Evolutionary conservation across 2,888 invertebrate species (phyloP).

Genomic region (Candidula unifasciata): DNA sequence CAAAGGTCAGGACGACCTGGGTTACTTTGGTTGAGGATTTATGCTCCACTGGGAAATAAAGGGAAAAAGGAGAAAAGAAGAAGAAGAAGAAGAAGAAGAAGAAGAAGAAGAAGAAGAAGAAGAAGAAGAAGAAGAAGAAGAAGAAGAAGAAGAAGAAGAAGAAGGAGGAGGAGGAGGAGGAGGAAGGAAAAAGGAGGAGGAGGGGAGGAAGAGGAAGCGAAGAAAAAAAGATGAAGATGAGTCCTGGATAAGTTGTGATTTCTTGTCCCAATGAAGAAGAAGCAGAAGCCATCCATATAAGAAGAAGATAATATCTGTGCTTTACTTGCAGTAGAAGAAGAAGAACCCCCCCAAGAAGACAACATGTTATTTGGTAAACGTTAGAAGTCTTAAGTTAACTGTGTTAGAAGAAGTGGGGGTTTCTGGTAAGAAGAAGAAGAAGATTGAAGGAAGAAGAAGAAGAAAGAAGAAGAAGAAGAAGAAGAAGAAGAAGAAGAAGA

Average conservation of each 20-base stretch:
- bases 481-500: neutral
- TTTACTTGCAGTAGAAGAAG: too few relatives aligned
- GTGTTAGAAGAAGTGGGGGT: neutral
- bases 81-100: neutral
- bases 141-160: slow-evolving; percentile 9
- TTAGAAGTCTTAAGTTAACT: neutral
- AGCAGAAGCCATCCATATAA: too few relatives aligned
- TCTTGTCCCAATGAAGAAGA: neutral
- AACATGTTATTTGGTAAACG: neutral
- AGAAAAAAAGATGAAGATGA: slow-evolving; percentile 17
- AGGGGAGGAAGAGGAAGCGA: slow-evolving; percentile 3
- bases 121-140: neutral
- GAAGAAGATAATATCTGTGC: too few relatives aligned
- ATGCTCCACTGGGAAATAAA: too few relatives aligned
- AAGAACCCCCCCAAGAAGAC: neutral
- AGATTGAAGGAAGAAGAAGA: neutral
- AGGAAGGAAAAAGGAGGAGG: neutral
- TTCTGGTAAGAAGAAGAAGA: neutral
- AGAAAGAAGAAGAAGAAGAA: neutral
- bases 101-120: neutral
- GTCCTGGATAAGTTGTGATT: neutral
- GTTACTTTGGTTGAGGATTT: too few relatives aligned
- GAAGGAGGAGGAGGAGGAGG: neutral
- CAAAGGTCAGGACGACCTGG: too few relatives aligned
- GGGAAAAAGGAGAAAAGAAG: neutral